Base-by-base conservation (phyloP, 2,888 invertebrate species). In the Oxycera nigricornis region DNA sequence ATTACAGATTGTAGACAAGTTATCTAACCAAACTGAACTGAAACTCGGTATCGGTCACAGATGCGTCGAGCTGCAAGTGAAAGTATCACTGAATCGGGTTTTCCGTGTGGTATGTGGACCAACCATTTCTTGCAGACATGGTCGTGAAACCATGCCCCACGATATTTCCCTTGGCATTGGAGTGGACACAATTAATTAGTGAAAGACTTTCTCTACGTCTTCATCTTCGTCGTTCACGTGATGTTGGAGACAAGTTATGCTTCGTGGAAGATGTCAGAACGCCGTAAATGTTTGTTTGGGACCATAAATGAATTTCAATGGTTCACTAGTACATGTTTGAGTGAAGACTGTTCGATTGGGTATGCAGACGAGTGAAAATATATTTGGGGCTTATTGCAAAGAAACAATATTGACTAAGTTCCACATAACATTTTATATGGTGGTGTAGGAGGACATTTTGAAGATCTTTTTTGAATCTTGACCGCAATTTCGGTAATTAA, bases 371-470 rank as follows among this genome's bases (percentile, higher is more conserved):
- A n/a, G n/a, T n/a, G n/a, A 28, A 59, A 28, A 28, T n/a, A 4
- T 59, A 24, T 59, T n/a, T 20, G 24, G 39, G 11, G 39, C 22
- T 62, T 62, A 17, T 39, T 39, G 62, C 22, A 62, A 46, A 46
- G 46, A n/a, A n/a, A n/a, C n/a, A n/a, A n/a, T n/a, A n/a, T n/a
- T n/a, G n/a, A n/a, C n/a, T n/a, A n/a, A n/a, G n/a, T n/a, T n/a
- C n/a, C n/a, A n/a, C n/a, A n/a, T 46, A 46, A 46, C 3, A n/a
- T 46, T 46, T 46, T 46, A n/a, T 46, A 46, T 14, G 46, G 22
- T 31, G 62, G n/a, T 39, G 62, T 62, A 62, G 62, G 62, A 62
- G 22, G 62, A 62, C 17, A 26, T 62, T n/a, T 62, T 62, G 62
- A 62, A 62, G 62, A 62, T 62, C 39, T 17, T 14, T 39, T 62